Evolutionary conservation across 2,113 vertebrate genomes (phyloP), one percentile per base, ranked within the genome.

Genomic region (Blennius ocellaris): DNA sequence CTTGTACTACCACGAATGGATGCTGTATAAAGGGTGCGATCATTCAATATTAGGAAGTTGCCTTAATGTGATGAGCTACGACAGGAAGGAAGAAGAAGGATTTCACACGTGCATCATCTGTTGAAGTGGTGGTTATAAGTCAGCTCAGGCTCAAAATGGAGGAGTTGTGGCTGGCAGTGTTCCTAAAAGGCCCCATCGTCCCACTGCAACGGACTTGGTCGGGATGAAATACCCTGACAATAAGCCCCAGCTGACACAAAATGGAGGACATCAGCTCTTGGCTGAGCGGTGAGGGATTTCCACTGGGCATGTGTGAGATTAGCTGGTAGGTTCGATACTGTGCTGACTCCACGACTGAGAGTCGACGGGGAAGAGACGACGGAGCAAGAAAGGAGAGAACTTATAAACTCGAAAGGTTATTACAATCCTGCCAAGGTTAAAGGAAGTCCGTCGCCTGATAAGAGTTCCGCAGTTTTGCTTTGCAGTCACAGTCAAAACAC

Each of bases 221-320:
- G 63, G 70, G 59, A 72, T 76, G 60, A 84, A 66, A 85, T 71
- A 78, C 66, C 67, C 37, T 3, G 48, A 74, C 61, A 38, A 53
- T 81, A 76, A 86, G 64, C 67, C 67, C 53, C 36, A 0, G 9
- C 51, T 69, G 60, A 84, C 48, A 76, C 73, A 87, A 82, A 87
- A 88, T 82, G 66, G 75, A 85, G 73, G 80, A 73, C 57, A 47
- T 40, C 5, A n/a, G 53, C 50, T 78, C 16, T 69, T 52, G 69
- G 73, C 51, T 49, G 71, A 79, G 60, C 12, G 5, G 52, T 43
- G 17, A 21, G 67, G 77, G 74, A 72, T 84, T 84, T 84, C 74
- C 51, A 16, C 58, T 30, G 67, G 72, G 71, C 66, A 67, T 63
- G 77, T 80, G 69, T 81, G 63, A 86, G 73, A 85, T 89, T 76